Conservation (phyloP, 2,113 vertebrate genomes). For the Zeus faber region DNA sequence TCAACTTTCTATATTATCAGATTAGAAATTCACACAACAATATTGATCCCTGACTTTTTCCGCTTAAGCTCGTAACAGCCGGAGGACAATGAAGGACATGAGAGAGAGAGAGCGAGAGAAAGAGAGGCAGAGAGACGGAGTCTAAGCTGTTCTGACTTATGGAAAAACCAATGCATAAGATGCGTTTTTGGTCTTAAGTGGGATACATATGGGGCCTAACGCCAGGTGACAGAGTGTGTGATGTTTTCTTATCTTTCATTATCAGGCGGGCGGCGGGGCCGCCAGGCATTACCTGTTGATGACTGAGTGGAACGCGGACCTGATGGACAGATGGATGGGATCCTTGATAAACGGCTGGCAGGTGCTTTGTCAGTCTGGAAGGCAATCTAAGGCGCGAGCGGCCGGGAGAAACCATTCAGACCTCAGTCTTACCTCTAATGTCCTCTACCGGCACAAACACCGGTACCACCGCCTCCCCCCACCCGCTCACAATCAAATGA, state of each 20-base stretch:
- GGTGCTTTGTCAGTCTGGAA: constrained; percentile 82
- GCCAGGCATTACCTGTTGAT: constrained; percentile 78
- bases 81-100: constrained; percentile 24
- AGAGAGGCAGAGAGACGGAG: neutral
- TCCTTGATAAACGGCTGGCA: constrained; percentile 78
- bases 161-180: constrained; percentile 46
- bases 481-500: constrained; percentile 53
- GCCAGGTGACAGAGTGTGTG: constrained; percentile 71
- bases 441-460: constrained; percentile 47
- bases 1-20: no score
- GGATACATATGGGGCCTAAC: constrained; percentile 72
- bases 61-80: constrained; percentile 29
- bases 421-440: constrained; percentile 54
- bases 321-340: constrained; percentile 83
- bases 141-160: constrained; percentile 5
- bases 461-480: constrained; percentile 12
- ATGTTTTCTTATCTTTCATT: constrained; percentile 80
- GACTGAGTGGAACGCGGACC: constrained; percentile 63
- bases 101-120: neutral
- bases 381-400: constrained; percentile 74
- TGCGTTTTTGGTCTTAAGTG: constrained; percentile 65
- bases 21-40: neutral
- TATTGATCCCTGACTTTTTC: constrained; percentile 1
- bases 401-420: constrained; percentile 71
- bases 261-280: constrained; percentile 61